Percentiles rank a stretch among this genome's conserved stretches.
phyloP scores from a whole-genome alignment of 1,140 invertebrate genomes.

The Cydia splendana region DNA sequence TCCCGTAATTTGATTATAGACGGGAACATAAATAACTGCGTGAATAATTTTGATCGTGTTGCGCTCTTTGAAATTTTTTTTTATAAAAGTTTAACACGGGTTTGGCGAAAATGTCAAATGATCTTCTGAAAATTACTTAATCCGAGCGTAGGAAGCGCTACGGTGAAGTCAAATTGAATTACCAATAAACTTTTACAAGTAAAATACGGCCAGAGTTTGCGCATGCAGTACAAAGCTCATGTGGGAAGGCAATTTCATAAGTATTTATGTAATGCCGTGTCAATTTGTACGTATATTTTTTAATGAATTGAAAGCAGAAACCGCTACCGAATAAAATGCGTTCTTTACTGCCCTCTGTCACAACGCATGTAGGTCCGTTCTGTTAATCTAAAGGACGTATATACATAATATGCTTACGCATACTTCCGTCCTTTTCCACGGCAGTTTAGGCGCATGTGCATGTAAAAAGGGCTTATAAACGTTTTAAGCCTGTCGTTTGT shows the following conservation, averaged over 20 bases:
- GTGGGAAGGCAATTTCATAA: slow-evolving; percentile 8
- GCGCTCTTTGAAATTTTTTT: background rate
- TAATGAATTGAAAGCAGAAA: background rate
- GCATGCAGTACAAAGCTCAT: background rate
- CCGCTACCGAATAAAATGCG: slow-evolving; percentile 10
- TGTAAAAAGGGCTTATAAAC: slow-evolving; percentile 3
- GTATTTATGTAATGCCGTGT: slow-evolving; percentile 9
- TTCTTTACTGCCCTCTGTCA: slow-evolving; percentile 9
- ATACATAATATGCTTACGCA: background rate
- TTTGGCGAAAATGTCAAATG: background rate
- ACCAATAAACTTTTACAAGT: background rate
- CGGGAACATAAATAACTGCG: slow-evolving; percentile 3
- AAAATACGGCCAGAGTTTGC: background rate
- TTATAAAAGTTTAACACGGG: background rate
- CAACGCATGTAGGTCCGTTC: background rate
- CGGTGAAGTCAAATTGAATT: background rate
- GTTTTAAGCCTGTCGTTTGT: background rate
- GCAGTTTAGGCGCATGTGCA: background rate
- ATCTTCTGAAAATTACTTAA: background rate
- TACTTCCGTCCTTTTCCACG: slow-evolving; percentile 3
- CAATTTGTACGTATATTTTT: slow-evolving; percentile 18
- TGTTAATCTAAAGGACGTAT: background rate
- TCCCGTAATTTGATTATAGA: slow-evolving; percentile 31
- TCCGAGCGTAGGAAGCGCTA: background rate
- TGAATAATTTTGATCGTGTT: slow-evolving; percentile 18